Evolutionary conservation across 2,113 vertebrate genomes (phyloP), one percentile per base, ranked within the genome.

Genomic region (Nanorana parkeri): DNA sequence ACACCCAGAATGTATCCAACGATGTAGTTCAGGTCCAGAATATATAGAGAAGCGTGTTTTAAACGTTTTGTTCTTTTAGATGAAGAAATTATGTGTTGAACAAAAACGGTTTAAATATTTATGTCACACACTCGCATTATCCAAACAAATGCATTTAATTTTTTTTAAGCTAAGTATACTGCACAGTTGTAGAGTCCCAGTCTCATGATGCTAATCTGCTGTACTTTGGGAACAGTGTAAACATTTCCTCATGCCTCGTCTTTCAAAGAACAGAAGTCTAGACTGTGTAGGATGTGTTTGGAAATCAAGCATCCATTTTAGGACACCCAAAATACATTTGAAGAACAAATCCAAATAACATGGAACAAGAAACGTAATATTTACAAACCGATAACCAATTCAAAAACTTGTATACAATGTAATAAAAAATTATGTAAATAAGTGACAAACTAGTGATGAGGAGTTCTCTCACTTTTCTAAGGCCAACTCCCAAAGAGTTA

Each of bases 261-360:
- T 71, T 54, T 6, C 23, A 54, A 52, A n/a, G 52, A 73, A 32
- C 69, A 73, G 69, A 73, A 56, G 51, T 52, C 69, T 73, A 73
- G 69, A 73, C 69, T 55, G 52, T 56, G 52, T 73, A 73, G 52
- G 69, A 73, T 73, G 68, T 69, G 68, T 72, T 28, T 54, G 47
- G 68, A 24, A 72, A 72, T 36, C 29, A 61, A 28, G 13, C 23
- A 23, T 74, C 28, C 23, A 56, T 29, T n/a, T 55, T 73, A 29
- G 10, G 54, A 56, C 0, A 29, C 54, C 24, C 54, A 23, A 56
- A 73, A 73, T 56, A 3, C 21, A 54, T 52, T 72, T 20, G 28
- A 52, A 73, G 69, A 26, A 56, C 24, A 56, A 55, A 26, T 55
- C 51, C 52, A 72, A 72, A 72, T 17, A 69, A 41, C 17, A 24